These are phyloP conservation scores for Clupea harengus DNA, from an alignment of 2,113 vertebrate genomes.

Conservation along the genomic window DNA sequence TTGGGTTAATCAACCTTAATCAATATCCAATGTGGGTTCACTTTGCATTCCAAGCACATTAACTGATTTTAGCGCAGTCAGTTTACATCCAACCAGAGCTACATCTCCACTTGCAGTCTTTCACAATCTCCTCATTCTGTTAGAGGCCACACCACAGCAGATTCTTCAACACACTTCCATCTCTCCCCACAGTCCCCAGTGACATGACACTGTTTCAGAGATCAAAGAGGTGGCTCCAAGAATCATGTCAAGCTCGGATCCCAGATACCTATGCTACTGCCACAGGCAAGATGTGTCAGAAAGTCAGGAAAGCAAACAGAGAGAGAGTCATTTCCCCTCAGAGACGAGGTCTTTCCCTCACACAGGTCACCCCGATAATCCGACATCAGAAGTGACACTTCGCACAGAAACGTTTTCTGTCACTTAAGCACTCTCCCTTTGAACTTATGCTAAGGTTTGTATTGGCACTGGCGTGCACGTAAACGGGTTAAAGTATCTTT, in stretches of 20 bases:
- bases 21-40: not conserved
- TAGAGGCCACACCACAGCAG: not conserved
- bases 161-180: not conserved
- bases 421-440: not conserved
- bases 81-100: not conserved
- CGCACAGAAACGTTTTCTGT: not conserved
- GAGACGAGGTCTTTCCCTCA: not conserved
- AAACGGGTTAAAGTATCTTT: not conserved
- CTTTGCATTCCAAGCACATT: not conserved
- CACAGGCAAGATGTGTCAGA: too few species aligned
- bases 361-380: not conserved
- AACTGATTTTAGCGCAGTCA: not conserved
- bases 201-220: not conserved
- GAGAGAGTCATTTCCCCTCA: not conserved
- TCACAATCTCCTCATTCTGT: not conserved
- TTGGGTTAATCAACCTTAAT: not conserved
- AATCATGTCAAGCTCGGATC: not conserved
- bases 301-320: too few species aligned
- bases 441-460: not conserved
- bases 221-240: not conserved
- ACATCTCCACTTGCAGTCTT: not conserved
- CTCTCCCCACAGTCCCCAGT: not conserved
- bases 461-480: not conserved
- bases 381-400: not conserved
- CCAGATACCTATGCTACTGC: not conserved